Percentiles rank a stretch among this genome's conserved stretches.
Conservation (phyloP, 2,113 vertebrate genomes). For the Cyprinodon tularosa region DNA sequence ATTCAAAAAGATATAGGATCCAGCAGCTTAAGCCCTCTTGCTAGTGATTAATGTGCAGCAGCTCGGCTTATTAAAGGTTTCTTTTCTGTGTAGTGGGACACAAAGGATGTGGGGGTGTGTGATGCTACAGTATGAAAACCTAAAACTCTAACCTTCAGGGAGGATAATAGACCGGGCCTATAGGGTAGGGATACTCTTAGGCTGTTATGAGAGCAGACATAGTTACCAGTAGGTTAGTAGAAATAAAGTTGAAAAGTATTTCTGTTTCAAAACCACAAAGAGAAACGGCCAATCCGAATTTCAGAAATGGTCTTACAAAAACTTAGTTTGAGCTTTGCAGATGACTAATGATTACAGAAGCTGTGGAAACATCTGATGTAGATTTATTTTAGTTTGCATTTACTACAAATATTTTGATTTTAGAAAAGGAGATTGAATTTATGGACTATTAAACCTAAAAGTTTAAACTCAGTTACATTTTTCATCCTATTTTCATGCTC, state of each 20-base stretch:
- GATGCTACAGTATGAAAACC: slow-evolving; percentile 66
- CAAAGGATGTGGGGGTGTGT: slow-evolving; percentile 51
- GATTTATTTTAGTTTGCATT: too few relatives aligned
- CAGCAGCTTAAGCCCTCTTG: slow-evolving; percentile 47
- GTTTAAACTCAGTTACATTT: too few relatives aligned
- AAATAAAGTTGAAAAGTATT: neutral
- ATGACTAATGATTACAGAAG: too few relatives aligned
- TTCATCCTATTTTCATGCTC: too few relatives aligned
- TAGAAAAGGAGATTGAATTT: too few relatives aligned
- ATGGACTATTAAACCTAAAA: too few relatives aligned
- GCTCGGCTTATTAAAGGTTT: slow-evolving; percentile 48
- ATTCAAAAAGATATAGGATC: slow-evolving; percentile 46
- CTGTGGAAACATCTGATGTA: too few relatives aligned
- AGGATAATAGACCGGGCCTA: slow-evolving; percentile 63
- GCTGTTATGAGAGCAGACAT: neutral
- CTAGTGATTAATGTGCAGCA: slow-evolving; percentile 66
- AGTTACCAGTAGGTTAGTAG: neutral
- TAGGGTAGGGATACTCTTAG: slow-evolving; percentile 28
- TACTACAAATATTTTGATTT: too few relatives aligned
- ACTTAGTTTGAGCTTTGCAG: too few relatives aligned
- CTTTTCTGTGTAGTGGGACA: slow-evolving; percentile 47
- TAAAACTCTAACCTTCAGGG: slow-evolving; percentile 70
- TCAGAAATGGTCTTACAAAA: too few relatives aligned
- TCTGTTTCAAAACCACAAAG: neutral
- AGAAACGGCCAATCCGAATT: neutral